Evolutionary conservation across 2,113 vertebrate genomes (phyloP), one percentile per base, ranked within the genome.

Genomic region (Antechinus flavipes): DNA sequence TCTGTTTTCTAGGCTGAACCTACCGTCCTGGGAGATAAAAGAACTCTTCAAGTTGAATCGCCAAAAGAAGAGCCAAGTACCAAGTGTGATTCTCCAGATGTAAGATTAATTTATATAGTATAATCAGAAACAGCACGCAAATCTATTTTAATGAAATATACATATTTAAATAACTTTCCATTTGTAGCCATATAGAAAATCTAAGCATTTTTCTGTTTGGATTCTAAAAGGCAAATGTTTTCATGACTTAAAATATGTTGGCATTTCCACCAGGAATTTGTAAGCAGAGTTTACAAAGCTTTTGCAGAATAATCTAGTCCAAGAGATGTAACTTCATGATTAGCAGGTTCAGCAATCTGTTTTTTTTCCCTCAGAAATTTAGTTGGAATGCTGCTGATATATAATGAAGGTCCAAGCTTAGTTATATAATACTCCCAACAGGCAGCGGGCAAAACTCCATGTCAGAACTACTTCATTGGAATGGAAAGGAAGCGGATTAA

Each of bases 71-170:
- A 98, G 50, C 94, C 93, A 61, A 98, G 93, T 76, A 94, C 89
- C 53, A 96, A 97, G 3, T 99, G 98, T 3, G 93, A 97, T 96
- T 97, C 98, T 96, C 98, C 98, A 97, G 96, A 98, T 52, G 98
- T 99, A 98, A 99, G 99, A 55, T 92, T 90, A 95, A 54, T 46
- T 95, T 30, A 42, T 91, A n/a, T 93, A 8, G 11, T 93, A 0
- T 4, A 61, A 46, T 46, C 52, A 84, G 53, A 92, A 96, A 95
- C 0, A 19, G 53, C 49, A 30, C 3, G 55, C 68, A 91, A 42
- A 14, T 42, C 16, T 0, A 0, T 8, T 94, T 89, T 92, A 46
- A 24, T 1, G 91, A 47, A 94, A 90, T 47, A 68, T 2, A 54
- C 58, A 12, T 3, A 7, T 2, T 16, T 4, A 24, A 49, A 14